Conservation (phyloP, 2,797 vertebrate genomes). For the Podargus strigoides region DNA sequence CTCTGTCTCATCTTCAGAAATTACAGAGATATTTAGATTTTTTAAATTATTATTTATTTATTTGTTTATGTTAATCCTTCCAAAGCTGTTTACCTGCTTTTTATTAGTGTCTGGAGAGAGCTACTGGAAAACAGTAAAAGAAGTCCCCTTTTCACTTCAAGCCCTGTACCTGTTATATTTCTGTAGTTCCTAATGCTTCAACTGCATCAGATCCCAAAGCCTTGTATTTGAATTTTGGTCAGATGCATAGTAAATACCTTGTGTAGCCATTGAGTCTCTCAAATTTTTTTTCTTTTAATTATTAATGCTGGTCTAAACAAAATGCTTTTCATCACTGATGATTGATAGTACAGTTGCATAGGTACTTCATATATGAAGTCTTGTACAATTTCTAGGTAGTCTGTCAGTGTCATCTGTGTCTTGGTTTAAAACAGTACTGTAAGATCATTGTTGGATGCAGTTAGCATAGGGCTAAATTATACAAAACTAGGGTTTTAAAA, state of each 20-base stretch:
- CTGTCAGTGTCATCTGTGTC: background rate
- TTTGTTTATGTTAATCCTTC: background rate
- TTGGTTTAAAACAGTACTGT: background rate
- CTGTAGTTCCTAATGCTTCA: background rate
- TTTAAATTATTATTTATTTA: no score
- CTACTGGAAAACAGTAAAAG: background rate
- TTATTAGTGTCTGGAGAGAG: background rate
- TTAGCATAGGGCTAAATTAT: background rate
- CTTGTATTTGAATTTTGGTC: background rate
- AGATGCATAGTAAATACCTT: background rate
- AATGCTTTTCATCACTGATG: background rate
- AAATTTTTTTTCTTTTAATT: background rate
- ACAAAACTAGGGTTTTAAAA: background rate
- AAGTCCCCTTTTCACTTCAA: background rate
- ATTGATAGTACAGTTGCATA: background rate
- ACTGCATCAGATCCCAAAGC: background rate
- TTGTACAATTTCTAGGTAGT: background rate
- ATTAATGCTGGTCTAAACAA: background rate
- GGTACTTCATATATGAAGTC: background rate
- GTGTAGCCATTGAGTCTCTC: background rate
- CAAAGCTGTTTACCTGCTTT: background rate
- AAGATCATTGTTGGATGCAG: background rate
- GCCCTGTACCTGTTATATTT: background rate
- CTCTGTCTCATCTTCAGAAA: background rate
- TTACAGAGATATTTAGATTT: no score